Conservation (phyloP, 2,888 invertebrate species). For the Hedya salicella region DNA sequence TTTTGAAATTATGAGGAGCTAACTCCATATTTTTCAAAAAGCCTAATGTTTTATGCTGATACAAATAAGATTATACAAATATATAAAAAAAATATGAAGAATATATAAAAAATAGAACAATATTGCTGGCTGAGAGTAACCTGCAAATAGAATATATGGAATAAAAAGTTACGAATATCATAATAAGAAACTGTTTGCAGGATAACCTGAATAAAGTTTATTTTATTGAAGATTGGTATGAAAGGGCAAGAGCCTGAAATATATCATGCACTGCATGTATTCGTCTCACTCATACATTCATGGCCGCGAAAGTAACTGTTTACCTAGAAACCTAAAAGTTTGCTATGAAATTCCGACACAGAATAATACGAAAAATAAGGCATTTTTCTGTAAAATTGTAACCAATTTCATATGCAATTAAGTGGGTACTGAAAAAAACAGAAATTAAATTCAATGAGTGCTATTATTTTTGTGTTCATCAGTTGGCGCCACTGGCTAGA, state of each 20-base stretch:
- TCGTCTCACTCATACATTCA: slow-evolving; percentile 23
- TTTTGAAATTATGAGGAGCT: slow-evolving; percentile 4
- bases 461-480: no score
- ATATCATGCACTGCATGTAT: slow-evolving; percentile 29
- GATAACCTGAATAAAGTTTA: slow-evolving; percentile 20
- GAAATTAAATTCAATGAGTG: slow-evolving; percentile 25
- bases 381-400: slow-evolving; percentile 33
- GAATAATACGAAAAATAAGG: slow-evolving; percentile 25
- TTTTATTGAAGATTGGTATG: slow-evolving; percentile 9
- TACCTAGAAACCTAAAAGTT: slow-evolving; percentile 42
- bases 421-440: slow-evolving; percentile 16
- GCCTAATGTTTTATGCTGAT: slow-evolving; percentile 10
- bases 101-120: neutral
- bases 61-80: neutral
- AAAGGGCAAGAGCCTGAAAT: slow-evolving; percentile 25
- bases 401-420: slow-evolving; percentile 22
- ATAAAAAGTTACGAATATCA: slow-evolving; percentile 12
- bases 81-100: neutral
- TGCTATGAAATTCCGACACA: slow-evolving; percentile 35
- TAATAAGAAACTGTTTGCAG: slow-evolving; percentile 9
- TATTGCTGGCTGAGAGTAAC: slow-evolving; percentile 1
- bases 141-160: slow-evolving; percentile 31
- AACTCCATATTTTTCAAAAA: neutral
- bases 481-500: no score
- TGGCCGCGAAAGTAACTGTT: slow-evolving; percentile 24